A percentile compares a stretch with the other conserved stretches of the same genome.
phyloP scores from a whole-genome alignment of 2,888 invertebrate species.

The Druceiella hillmani region DNA sequence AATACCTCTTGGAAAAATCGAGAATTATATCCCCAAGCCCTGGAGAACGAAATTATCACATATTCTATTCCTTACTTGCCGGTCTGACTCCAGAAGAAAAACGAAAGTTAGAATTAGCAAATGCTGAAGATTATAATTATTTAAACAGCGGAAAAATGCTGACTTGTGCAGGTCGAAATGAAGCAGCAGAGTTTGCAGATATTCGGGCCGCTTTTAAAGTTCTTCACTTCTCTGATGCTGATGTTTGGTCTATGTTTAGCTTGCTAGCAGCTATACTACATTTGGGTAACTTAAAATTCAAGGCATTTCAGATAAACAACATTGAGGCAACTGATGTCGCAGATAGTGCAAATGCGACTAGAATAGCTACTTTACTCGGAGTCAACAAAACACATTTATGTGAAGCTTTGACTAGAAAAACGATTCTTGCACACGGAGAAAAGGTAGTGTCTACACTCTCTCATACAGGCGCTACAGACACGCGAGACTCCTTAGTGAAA shows the following conservation, averaged over 20 bases:
- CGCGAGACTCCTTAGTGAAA: constrained; percentile 89
- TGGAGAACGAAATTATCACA: constrained; percentile 93
- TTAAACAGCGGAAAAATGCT: constrained; percentile 73
- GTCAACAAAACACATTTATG: constrained; percentile 64
- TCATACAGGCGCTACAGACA: constrained; percentile 72
- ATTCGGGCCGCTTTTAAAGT: constrained; percentile 92
- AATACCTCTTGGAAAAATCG: constrained; percentile 92
- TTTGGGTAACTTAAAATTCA: constrained; percentile 86
- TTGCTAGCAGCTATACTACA: constrained; percentile 85
- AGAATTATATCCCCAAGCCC: constrained; percentile 84
- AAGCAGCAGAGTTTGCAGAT: constrained; percentile 79
- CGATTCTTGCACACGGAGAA: constrained; percentile 80
- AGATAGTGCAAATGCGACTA: constrained; percentile 62
- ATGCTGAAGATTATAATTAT: constrained; percentile 72
- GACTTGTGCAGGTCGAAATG: constrained; percentile 77
- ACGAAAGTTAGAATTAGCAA: constrained; percentile 66
- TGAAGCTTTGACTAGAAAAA: constrained; percentile 79
- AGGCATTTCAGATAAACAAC: constrained; percentile 67
- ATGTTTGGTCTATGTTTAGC: constrained; percentile 79
- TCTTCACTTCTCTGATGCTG: constrained; percentile 77
- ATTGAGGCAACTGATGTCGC: constrained; percentile 83
- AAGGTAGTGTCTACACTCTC: constrained; percentile 71
- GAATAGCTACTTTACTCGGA: constrained; percentile 66
- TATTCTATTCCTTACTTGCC: constrained; percentile 87
- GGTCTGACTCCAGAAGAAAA: constrained; percentile 79